Evolutionary conservation across 2,797 vertebrate species (phyloP).

Genomic region (Chaetodon trifasciatus): DNA sequence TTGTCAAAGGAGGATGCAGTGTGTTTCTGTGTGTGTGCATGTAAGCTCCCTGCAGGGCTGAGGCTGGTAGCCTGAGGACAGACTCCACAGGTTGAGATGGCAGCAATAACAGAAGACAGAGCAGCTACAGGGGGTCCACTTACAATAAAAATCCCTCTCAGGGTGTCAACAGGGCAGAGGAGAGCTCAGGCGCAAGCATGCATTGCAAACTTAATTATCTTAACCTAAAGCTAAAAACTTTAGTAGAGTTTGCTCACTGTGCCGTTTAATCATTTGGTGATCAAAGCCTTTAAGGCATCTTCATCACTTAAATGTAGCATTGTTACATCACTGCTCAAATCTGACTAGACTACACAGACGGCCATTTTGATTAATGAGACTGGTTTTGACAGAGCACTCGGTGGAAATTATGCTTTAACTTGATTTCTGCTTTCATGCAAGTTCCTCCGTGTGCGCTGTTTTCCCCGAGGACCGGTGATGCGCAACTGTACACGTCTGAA

Average conservation of each 20-base stretch:
- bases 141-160: slow-evolving; percentile 46
- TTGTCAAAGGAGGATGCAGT: slow-evolving; percentile 45
- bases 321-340: slow-evolving; percentile 64
- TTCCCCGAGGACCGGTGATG: background rate
- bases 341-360: slow-evolving; percentile 59
- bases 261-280: background rate
- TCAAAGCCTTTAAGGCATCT: background rate
- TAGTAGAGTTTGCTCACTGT: background rate
- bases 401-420: slow-evolving; percentile 10
- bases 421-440: slow-evolving; percentile 18
- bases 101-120: slow-evolving; percentile 56
- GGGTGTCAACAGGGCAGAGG: slow-evolving; percentile 40
- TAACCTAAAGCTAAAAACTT: background rate
- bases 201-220: slow-evolving; percentile 22
- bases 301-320: slow-evolving; percentile 52
- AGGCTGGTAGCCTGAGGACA: slow-evolving; percentile 59
- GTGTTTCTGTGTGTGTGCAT: slow-evolving; percentile 33
- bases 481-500: background rate
- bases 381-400: slow-evolving; percentile 52
- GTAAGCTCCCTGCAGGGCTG: slow-evolving; percentile 40
- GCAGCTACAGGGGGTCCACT: slow-evolving; percentile 58
- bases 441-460: background rate
- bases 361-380: slow-evolving; percentile 79
- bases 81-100: slow-evolving; percentile 75
- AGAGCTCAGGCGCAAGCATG: slow-evolving; percentile 6